These are phyloP conservation scores for Microtus ochrogaster DNA, from an alignment of 2,113 vertebrate species.

Conservation along the genomic window DNA sequence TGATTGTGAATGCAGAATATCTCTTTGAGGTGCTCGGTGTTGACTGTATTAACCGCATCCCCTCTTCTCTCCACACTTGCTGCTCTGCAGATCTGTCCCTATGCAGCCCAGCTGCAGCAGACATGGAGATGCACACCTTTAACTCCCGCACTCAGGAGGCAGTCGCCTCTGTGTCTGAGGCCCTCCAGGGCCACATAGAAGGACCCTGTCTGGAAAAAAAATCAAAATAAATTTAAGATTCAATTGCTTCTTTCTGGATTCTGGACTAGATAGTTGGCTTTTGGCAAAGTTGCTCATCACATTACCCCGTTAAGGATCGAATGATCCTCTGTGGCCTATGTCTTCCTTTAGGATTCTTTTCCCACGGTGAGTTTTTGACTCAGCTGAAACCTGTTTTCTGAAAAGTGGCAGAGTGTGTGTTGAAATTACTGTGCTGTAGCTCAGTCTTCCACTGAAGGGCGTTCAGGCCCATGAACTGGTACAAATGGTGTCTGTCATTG, in stretches of 20 bases:
- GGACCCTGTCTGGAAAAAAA: neutral
- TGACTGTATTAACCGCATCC: neutral
- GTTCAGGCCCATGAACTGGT: neutral
- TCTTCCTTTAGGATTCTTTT: slow-evolving; percentile 14
- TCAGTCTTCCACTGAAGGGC: neutral
- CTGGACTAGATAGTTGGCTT: neutral
- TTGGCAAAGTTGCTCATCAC: neutral
- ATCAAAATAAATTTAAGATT: neutral
- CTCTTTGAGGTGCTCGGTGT: neutral
- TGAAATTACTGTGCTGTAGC: neutral
- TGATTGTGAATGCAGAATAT: neutral
- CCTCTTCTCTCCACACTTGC: neutral
- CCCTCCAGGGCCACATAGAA: neutral
- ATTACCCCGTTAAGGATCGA: neutral
- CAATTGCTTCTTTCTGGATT: slow-evolving; percentile 6
- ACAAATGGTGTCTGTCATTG: neutral
- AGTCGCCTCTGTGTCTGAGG: neutral
- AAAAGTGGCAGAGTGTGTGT: neutral
- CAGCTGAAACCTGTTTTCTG: slow-evolving; percentile 19
- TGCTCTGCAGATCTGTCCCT: neutral
- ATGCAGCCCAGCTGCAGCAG: neutral
- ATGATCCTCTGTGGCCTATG: neutral
- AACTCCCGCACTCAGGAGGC: neutral
- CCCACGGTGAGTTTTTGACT: neutral
- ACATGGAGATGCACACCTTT: neutral